Conservation (phyloP, 1,140 invertebrate species). For the Mylabris phalerata region DNA sequence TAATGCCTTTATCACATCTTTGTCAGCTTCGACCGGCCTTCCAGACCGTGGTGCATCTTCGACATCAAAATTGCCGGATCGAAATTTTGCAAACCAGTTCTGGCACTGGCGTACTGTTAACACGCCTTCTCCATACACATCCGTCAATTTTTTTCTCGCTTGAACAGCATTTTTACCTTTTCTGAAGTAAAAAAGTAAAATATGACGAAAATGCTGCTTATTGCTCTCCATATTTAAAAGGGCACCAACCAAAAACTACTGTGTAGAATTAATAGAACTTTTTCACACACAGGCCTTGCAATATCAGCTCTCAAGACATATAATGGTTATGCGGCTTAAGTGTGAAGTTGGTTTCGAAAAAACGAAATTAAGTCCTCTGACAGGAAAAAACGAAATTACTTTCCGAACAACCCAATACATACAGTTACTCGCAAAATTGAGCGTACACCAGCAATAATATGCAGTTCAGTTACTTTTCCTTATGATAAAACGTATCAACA, state of each 20-base stretch:
- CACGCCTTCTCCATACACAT: too few species aligned
- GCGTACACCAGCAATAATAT: too few species aligned
- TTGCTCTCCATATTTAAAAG: background rate
- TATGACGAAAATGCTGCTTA: background rate
- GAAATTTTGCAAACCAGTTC: background rate
- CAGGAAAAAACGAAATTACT: constrained; percentile 3
- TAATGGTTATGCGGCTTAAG: background rate
- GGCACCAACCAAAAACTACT: constrained; percentile 1
- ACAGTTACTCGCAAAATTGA: too few species aligned
- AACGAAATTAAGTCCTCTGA: background rate
- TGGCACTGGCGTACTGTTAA: too few species aligned
- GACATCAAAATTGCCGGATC: constrained; percentile 1
- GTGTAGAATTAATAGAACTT: background rate
- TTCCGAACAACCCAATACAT: constrained; percentile 4
- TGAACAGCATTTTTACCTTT: too few species aligned
- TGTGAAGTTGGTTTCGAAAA: constrained; percentile 1
- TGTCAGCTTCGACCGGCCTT: background rate
- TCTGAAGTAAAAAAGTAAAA: too few species aligned
- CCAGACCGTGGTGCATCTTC: background rate
- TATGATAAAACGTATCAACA: too few species aligned
- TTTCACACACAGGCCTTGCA: background rate
- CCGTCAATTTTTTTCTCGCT: background rate
- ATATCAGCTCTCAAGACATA: constrained; percentile 1
- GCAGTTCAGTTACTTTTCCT: too few species aligned
- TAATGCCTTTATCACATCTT: background rate